Percentiles rank a stretch among this genome's conserved stretches.
Evolutionary conservation across 2,888 invertebrate species (phyloP).

Genomic region (Nyleta sp.): DNA sequence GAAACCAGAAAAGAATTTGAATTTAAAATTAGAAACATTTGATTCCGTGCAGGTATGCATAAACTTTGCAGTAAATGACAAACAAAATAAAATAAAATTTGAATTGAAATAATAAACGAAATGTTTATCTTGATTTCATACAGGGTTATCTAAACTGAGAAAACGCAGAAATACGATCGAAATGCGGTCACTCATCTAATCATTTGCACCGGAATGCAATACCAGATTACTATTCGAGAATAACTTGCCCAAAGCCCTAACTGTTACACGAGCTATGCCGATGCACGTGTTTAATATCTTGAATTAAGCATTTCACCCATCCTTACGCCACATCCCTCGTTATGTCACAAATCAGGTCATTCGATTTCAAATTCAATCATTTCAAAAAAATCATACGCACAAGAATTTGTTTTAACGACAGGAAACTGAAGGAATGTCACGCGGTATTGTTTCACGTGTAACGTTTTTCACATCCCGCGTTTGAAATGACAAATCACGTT

Average conservation of each 20-base stretch:
- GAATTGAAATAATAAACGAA: no score
- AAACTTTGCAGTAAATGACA: no score
- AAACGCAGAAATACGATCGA: constrained; percentile 28
- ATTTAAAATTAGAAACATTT: no score
- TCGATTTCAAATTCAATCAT: neutral
- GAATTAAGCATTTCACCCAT: constrained; percentile 22
- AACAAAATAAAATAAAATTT: no score
- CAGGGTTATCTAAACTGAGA: neutral
- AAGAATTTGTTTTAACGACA: no score
- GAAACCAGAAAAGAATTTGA: no score
- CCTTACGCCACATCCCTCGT: constrained; percentile 17
- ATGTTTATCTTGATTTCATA: no score
- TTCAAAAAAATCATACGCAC: neutral
- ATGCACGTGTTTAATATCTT: constrained; percentile 38
- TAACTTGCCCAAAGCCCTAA: constrained; percentile 39
- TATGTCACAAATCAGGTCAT: neutral
- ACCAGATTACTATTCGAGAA: constrained; percentile 30
- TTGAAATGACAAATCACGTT: no score
- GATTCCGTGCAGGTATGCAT: no score
- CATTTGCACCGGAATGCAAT: constrained; percentile 38
- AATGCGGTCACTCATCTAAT: constrained; percentile 46
- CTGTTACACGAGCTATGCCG: constrained; percentile 32
- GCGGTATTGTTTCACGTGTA: no score
- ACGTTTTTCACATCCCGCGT: no score
- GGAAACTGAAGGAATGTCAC: no score